Base-by-base conservation (phyloP, 2,113 vertebrate genomes). In the Aplodontia rufa region DNA sequence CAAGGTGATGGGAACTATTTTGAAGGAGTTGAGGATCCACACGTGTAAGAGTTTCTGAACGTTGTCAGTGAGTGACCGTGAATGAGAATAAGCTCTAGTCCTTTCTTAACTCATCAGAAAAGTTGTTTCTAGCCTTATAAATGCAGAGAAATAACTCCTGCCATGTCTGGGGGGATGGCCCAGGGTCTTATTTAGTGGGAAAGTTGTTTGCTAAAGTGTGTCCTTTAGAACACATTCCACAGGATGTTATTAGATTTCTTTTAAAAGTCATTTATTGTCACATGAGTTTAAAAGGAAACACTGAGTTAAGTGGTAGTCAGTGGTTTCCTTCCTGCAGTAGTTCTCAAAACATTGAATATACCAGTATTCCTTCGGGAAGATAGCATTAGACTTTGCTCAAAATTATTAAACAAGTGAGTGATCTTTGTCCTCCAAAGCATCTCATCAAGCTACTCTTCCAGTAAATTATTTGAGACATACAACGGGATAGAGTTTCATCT, bases 251-350 rank as follows among this genome's bases (percentile, higher is more conserved):
- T 64, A 42, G 66, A 10, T 89, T 74, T 19, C 84, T 47, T 91
- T 12, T 11, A 45, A 28, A 85, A 53, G 16, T 5, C 45, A 28
- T 71, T 91, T 84, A 20, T 80, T 93, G 66, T 87, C 53, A 51
- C 82, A 12, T 86, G 62, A 74, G 49, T 82, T 82, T 80, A 83
- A n/a, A n/a, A n/a, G 49, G 71, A 94, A 93, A 89, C 74, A 16
- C 47, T n/a, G 14, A 32, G 2, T 35, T 95, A 72, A 93, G 22
- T 82, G 55, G 2, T 78, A 53, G n/a, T 69, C 40, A 80, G 0
- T 90, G 32, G 3, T 75, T 90, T 93, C 8, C 30, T 87, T 89
- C 42, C 69, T 83, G 8, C 3, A 40, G 51, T 42, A 91, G 2
- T 71, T 66, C 47, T 68, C 16, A 80, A 47, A 84, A 30, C 26